Base-by-base conservation (phyloP, 2,888 invertebrate genomes). In the Rhaphigaster nebulosa region DNA sequence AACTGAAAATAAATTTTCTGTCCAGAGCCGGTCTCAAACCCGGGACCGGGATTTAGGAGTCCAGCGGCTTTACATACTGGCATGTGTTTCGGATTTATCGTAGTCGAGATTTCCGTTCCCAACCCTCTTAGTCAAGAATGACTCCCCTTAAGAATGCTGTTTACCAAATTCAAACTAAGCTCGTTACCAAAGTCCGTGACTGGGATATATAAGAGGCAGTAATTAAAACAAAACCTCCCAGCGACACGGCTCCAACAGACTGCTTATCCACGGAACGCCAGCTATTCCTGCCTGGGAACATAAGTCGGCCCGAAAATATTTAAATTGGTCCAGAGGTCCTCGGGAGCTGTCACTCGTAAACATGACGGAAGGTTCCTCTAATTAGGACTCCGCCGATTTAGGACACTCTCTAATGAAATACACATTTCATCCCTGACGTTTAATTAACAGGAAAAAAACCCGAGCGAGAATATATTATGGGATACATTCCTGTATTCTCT, bases 351-450 rank as follows among this genome's bases (percentile, higher is more conserved):
- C 84, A 84, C 54, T 60, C 88, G 88, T 88, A 88, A 88, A 88
- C 88, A 88, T 88, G 88, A 60, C 88, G 29, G 41, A 88, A 41
- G 60, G 45, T 38, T n/a, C 60, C 65, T n/a, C 56, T 88, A 88
- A 88, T 88, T 60, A 88, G 88, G 60, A 56, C 54, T 23, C 41
- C 6, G 13, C n/a, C 26, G 88, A 88, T 88, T 88, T 88, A 88
- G 56, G 41, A 41, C 60, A 88, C 41, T 10, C 88, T 60, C 88
- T 88, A 88, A 88, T 88, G 88, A 88, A 60, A 60, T 60, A 41
- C 65, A 88, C 88, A 88, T 88, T 88, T 88, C 88, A 88, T 60
- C 65, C 70, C 84, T n/a, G 84, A 84, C 84, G 45, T 84, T 84
- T 84, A 84, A 84, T 84, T 84, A 84, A 23, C 84, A 45, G 84